A percentile compares a stretch with the other conserved stretches of the same genome.
Evolutionary conservation across 1,140 invertebrate genomes (phyloP).

Genomic region (Drosophila lacertosa): DNA sequence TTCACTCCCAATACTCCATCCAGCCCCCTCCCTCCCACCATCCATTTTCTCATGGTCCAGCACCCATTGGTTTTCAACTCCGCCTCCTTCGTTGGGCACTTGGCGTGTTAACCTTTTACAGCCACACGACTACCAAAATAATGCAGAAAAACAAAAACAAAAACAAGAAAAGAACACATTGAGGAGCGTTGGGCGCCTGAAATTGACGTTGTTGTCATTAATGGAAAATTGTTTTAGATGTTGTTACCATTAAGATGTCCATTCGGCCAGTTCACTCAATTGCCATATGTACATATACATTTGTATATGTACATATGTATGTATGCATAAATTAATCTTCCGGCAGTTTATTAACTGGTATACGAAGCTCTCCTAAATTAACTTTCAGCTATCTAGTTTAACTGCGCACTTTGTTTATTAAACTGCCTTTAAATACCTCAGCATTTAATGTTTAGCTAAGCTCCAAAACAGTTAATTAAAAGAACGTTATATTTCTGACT

Average conservation of each 20-base stretch:
- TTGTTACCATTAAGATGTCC: slow-evolving; percentile 12
- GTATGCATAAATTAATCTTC: background rate
- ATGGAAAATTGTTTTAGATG: slow-evolving; percentile 53
- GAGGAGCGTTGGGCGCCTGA: slow-evolving; percentile 12
- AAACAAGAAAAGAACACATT: slow-evolving; percentile 5
- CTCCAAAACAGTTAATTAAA: too few species aligned
- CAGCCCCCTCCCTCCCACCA: background rate
- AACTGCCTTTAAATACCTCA: too few species aligned
- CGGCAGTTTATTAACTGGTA: too few species aligned
- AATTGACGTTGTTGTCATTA: slow-evolving; percentile 46
- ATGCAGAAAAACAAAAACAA: slow-evolving; percentile 28
- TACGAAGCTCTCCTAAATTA: too few species aligned
- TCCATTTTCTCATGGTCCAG: too few species aligned
- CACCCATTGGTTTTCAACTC: background rate
- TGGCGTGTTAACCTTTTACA: slow-evolving; percentile 13
- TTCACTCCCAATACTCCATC: background rate
- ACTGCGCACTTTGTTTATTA: too few species aligned
- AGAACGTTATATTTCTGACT: too few species aligned
- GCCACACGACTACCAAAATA: slow-evolving; percentile 34
- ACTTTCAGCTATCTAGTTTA: too few species aligned
- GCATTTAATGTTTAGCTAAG: too few species aligned
- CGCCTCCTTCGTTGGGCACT: background rate
- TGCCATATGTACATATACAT: background rate
- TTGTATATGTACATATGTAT: background rate
- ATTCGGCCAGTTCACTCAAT: slow-evolving; percentile 15